phyloP scores from a whole-genome alignment of 2,113 vertebrate species.

The Chionodraco myersi region DNA sequence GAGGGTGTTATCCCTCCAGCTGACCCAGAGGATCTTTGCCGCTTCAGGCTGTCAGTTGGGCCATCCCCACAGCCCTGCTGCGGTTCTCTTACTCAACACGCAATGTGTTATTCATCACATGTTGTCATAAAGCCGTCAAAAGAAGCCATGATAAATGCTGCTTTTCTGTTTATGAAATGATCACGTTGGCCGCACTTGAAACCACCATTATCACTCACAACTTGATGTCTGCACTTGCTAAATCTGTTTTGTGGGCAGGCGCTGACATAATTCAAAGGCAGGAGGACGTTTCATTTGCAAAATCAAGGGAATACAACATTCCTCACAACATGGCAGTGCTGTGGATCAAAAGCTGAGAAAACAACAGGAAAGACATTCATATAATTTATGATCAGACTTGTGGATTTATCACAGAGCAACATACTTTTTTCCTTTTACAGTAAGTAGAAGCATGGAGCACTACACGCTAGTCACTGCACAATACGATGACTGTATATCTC shows the following conservation, averaged over 20 bases:
- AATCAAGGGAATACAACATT: conserved; percentile 36
- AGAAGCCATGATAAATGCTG: conserved; percentile 56
- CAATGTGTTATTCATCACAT: conserved; percentile 70
- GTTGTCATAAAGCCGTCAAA: conserved; percentile 66
- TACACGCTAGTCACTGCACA: conserved; percentile 42
- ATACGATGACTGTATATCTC: conserved; percentile 61
- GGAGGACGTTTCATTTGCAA: conserved; percentile 37
- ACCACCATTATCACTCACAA: conserved; percentile 23
- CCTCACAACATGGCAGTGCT: conserved; percentile 12
- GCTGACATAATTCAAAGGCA: conserved; percentile 41
- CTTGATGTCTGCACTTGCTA: conserved; percentile 30
- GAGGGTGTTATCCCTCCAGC: conserved; percentile 49
- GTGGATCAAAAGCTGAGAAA: conserved; percentile 14
- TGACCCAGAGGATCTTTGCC: conserved; percentile 49
- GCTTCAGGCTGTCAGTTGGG: conserved; percentile 42
- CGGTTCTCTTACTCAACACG: conserved; percentile 47
- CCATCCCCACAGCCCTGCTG: conserved; percentile 36
- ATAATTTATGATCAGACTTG: conserved; percentile 19
- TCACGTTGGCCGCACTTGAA: conserved; percentile 51
- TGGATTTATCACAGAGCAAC: conserved; percentile 46
- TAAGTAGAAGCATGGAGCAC: conserved; percentile 43
- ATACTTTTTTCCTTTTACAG: conserved; percentile 31
- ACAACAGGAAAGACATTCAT: conserved; percentile 29
- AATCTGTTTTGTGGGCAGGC: conserved; percentile 30
- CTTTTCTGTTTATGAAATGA: conserved; percentile 63